Conservation (phyloP, 1,140 invertebrate species). For the Triops cancriformis region DNA sequence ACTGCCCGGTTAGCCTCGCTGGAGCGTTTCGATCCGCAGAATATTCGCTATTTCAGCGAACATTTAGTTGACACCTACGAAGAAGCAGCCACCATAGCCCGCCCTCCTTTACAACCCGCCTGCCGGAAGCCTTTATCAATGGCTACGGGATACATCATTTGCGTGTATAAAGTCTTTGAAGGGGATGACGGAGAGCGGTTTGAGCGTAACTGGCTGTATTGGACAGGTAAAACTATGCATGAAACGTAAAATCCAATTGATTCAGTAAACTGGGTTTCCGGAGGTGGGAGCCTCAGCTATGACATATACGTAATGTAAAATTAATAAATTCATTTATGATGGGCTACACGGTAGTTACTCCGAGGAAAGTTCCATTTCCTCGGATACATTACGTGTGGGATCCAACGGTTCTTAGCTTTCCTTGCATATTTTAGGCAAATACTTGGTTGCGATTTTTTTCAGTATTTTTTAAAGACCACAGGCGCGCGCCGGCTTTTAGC, state of each 20-base stretch:
- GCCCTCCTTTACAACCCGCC: constrained; percentile 57
- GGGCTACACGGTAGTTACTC: too few species aligned
- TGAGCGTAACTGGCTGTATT: constrained; percentile 86
- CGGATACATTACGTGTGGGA: too few species aligned
- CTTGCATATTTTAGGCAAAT: too few species aligned
- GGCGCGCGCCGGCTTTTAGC: too few species aligned
- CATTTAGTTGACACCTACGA: constrained; percentile 78
- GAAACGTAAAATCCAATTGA: background rate
- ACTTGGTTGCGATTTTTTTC: too few species aligned
- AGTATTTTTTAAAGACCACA: too few species aligned
- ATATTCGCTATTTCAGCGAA: constrained; percentile 61
- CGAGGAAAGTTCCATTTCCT: too few species aligned
- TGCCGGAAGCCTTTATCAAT: constrained; percentile 47
- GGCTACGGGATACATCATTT: constrained; percentile 76
- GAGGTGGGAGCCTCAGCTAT: background rate
- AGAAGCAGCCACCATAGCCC: constrained; percentile 79
- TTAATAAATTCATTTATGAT: background rate
- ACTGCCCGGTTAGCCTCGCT: constrained; percentile 67
- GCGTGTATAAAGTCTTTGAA: constrained; percentile 87
- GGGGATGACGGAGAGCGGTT: constrained; percentile 83
- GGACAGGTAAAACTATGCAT: constrained; percentile 55
- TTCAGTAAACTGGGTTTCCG: background rate
- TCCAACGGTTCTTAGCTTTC: too few species aligned
- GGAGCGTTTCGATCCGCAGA: constrained; percentile 70
- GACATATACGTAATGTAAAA: background rate